phyloP scores from a whole-genome alignment of 2,113 vertebrate species.

The Hemiscyllium ocellatum region DNA sequence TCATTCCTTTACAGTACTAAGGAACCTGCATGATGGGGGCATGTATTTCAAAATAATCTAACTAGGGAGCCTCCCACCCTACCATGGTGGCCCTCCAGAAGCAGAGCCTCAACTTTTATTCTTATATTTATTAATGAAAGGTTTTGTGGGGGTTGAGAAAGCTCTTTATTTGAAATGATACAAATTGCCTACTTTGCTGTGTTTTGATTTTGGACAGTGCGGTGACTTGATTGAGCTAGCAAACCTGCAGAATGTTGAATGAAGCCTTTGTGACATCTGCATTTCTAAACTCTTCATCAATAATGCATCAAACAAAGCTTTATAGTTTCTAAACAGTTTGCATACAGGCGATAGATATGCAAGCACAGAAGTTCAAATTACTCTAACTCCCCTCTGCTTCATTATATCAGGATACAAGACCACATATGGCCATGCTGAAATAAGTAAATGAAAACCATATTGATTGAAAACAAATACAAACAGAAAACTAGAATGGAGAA shows the following conservation, averaged over 20 bases:
- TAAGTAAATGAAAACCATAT: slow-evolving; percentile 77
- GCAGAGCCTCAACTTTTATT: neutral
- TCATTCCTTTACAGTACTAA: neutral
- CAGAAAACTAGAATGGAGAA: slow-evolving; percentile 55
- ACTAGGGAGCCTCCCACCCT: neutral
- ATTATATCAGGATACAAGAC: slow-evolving; percentile 61
- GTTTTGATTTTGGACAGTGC: neutral
- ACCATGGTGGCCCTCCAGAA: neutral
- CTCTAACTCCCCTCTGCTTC: slow-evolving; percentile 62
- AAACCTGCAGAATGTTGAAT: neutral
- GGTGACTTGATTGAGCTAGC: neutral
- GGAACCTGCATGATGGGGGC: neutral
- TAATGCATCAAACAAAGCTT: slow-evolving; percentile 53
- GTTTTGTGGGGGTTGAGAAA: neutral
- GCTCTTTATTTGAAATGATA: neutral
- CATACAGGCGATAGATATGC: slow-evolving; percentile 62
- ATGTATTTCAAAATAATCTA: neutral
- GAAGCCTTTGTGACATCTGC: slow-evolving; percentile 44
- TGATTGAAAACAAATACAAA: slow-evolving; percentile 69
- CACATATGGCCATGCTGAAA: slow-evolving; percentile 71
- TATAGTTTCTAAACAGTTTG: slow-evolving; percentile 60
- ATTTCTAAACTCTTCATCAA: slow-evolving; percentile 51
- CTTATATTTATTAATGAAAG: neutral
- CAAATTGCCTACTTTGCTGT: neutral
- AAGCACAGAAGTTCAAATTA: slow-evolving; percentile 57